Percentiles rank a stretch among this genome's conserved stretches.
Evolutionary conservation across 2,113 vertebrate species (phyloP).

Genomic region (Corythaeola cristata): DNA sequence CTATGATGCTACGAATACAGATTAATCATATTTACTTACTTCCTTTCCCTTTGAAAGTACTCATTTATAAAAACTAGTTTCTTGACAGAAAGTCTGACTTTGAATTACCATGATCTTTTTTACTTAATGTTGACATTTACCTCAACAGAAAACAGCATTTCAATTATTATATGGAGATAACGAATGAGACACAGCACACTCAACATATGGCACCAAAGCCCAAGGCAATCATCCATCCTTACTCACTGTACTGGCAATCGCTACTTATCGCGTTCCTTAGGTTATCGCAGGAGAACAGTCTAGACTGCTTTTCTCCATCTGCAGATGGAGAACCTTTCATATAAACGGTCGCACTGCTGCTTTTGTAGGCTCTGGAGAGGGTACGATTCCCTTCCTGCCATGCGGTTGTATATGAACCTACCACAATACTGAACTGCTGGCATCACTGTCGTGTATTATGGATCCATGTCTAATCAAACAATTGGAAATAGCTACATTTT

Average conservation of each 20-base stretch:
- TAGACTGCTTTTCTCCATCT: not conserved
- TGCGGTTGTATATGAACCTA: rapidly evolving
- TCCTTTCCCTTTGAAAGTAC: not conserved
- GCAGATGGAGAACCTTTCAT: not conserved
- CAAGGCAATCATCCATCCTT: not conserved
- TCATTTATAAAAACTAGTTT: not conserved
- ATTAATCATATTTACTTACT: not conserved
- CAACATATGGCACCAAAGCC: constrained; percentile 33
- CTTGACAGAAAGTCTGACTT: not conserved
- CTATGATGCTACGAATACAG: not conserved
- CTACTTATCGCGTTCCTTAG: not conserved
- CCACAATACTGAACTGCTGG: not conserved
- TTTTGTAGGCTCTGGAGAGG: not conserved
- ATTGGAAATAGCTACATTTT: constrained; percentile 22
- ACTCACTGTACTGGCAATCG: not conserved
- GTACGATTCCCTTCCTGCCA: not conserved
- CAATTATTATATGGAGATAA: not conserved
- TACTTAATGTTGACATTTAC: constrained; percentile 24
- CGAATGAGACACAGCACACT: not conserved
- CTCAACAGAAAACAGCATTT: not conserved
- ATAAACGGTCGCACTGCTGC: not conserved
- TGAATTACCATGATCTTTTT: not conserved
- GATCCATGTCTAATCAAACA: not conserved
- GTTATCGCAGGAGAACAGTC: not conserved
- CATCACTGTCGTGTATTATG: not conserved